A percentile compares a stretch with the other conserved stretches of the same genome.
These are phyloP conservation scores for Saccopteryx leptura DNA, from an alignment of 2,113 vertebrate genomes.

Conservation along the genomic window DNA sequence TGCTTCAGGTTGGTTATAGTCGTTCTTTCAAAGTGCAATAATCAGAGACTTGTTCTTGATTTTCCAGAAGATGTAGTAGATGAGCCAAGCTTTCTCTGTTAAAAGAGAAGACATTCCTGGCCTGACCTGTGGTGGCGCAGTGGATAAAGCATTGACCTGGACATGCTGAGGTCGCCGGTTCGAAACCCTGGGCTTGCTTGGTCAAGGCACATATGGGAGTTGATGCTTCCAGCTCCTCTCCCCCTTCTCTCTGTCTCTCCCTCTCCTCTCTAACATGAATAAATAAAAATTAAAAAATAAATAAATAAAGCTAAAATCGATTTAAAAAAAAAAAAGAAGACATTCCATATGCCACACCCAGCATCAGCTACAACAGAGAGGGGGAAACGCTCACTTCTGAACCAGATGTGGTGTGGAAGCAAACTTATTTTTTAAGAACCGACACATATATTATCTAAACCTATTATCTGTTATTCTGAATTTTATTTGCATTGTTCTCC, in stretches of 20 bases:
- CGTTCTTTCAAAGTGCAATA: slow-evolving; percentile 16
- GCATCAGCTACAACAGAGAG: neutral
- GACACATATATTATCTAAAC: neutral
- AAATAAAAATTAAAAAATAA: too few relatives aligned
- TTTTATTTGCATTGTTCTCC: slow-evolving; percentile 6
- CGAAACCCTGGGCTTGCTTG: too few relatives aligned
- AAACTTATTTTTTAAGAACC: neutral
- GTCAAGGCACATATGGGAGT: too few relatives aligned
- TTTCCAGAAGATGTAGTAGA: slow-evolving; percentile 24
- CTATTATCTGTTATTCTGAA: neutral
- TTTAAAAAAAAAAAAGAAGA: too few relatives aligned
- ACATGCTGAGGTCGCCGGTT: too few relatives aligned
- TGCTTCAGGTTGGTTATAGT: neutral
- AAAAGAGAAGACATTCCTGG: neutral
- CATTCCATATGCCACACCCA: neutral
- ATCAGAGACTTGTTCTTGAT: slow-evolving; percentile 34
- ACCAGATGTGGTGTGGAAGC: neutral
- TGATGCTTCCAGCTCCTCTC: too few relatives aligned
- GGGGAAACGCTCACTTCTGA: neutral
- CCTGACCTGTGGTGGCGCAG: too few relatives aligned
- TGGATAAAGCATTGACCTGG: too few relatives aligned
- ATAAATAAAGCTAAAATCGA: too few relatives aligned
- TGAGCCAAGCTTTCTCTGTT: slow-evolving; percentile 18
- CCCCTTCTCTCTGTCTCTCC: too few relatives aligned
- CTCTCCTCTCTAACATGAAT: too few relatives aligned